Evolutionary conservation across 1,140 invertebrate species (phyloP), one percentile per base, ranked within the genome.

Genomic region (Phthorimaea operculella): DNA sequence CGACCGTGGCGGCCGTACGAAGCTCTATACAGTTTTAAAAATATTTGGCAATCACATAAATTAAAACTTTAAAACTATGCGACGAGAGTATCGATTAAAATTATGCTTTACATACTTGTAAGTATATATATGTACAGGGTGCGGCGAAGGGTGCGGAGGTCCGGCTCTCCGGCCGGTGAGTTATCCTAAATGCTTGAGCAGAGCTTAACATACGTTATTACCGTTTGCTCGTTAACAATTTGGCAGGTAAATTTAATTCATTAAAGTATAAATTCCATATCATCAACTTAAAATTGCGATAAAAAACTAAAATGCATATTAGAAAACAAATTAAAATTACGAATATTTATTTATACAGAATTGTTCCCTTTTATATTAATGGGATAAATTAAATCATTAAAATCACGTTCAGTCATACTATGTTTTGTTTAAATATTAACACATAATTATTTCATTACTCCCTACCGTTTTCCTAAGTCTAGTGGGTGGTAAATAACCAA

Each of bases 1-100:
- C 39, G 61, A 50, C 63, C 59, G 58, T 52, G 49, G 56, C 61
- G 68, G 64, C 67, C 55, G 54, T 45, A 61, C 56, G 60, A 61
- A 71, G 66, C 72, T 72, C 79, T 83, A 72, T 78, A 83, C 70
- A 79, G 72, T 70, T 79, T 80, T 79, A 76, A 74, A 75, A 72
- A 72, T 83, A 83, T 84, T 83, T 81, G 81, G 81, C 81, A 76
- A 83, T 79, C 79, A 76, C 75, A 76, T 81, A 81, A 82, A 81
- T 79, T 79, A 84, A 79, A 79, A 73, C 72, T 76, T 82, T 82
- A 82, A 80, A 77, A 81, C 80, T 83, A 81, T 80, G 74, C 80
- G 75, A 76, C 78, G 73, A 82, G 75, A 76, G 76, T 76, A 74
- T 79, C 64, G 68, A 80, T 81, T 81, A 81, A 78, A 81, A 81